Evolutionary conservation across 2,797 vertebrate species (phyloP).

Genomic region (Dendrocincla fuliginosa): DNA sequence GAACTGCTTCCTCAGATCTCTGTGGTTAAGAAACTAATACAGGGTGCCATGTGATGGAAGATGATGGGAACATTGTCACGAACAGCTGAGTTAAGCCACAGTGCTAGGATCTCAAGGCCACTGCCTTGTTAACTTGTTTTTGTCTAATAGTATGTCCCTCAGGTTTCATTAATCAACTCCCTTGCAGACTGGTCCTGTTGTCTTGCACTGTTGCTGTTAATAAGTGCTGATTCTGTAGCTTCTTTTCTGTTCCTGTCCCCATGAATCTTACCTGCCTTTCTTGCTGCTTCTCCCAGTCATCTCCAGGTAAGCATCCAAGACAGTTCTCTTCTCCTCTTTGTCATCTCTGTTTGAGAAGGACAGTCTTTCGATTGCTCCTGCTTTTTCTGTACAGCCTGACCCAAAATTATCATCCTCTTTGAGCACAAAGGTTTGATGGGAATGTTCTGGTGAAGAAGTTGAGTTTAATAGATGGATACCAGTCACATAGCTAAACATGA

Average conservation of each 20-base stretch:
- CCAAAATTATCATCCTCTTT: not conserved
- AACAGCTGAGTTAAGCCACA: not conserved
- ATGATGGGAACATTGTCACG: not conserved
- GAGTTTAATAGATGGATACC: not conserved
- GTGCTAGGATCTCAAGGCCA: not conserved
- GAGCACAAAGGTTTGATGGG: not conserved
- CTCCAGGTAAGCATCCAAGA: not conserved
- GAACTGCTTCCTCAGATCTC: not conserved
- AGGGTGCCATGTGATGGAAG: not conserved
- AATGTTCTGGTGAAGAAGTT: not conserved
- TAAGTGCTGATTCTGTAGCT: not conserved
- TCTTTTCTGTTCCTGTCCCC: not conserved
- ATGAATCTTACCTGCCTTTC: not conserved
- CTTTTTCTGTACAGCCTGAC: not conserved
- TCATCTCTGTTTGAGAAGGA: not conserved
- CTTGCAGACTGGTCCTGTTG: not conserved
- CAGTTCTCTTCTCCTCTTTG: not conserved
- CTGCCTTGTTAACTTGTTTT: slow-evolving; percentile 12
- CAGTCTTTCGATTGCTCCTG: not conserved
- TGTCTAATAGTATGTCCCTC: not conserved
- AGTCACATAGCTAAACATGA: not conserved
- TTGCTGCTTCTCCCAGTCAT: not conserved
- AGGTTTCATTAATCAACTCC: not conserved
- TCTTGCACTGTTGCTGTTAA: not conserved
- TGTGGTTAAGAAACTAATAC: not conserved